Evolutionary conservation across 2,113 vertebrate genomes (phyloP).

Genomic region (Talpa occidentalis): DNA sequence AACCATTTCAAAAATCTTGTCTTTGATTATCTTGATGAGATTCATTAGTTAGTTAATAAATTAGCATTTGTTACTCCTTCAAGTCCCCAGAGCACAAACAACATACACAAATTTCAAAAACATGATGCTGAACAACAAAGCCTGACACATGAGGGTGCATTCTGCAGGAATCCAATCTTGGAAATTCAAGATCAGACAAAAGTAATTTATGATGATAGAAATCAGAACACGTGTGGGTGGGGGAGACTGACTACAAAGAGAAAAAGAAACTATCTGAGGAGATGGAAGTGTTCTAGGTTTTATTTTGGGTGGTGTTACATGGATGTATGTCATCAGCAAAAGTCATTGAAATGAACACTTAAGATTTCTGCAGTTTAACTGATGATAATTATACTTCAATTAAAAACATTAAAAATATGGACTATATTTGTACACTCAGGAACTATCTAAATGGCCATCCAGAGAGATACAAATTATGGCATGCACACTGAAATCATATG

Average conservation of each 20-base stretch:
- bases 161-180: background rate
- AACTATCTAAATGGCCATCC: background rate
- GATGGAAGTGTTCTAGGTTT: background rate
- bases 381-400: background rate
- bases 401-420: background rate
- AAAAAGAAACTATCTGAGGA: background rate
- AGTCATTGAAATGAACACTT: background rate
- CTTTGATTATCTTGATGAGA: background rate
- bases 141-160: background rate
- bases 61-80: background rate
- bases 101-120: constrained; percentile 28
- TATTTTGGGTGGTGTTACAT: background rate
- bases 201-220: background rate
- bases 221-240: background rate
- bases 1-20: background rate
- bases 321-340: background rate
- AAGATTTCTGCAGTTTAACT: background rate
- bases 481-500: background rate
- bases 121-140: background rate
- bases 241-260: background rate
- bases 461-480: background rate
- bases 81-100: constrained; percentile 15
- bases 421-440: background rate
- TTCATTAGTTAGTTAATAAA: background rate
- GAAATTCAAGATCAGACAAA: background rate